Evolutionary conservation across 2,888 invertebrate genomes (phyloP), one percentile per base, ranked within the genome.

Genomic region (Mongoloraphidia duomilia): DNA sequence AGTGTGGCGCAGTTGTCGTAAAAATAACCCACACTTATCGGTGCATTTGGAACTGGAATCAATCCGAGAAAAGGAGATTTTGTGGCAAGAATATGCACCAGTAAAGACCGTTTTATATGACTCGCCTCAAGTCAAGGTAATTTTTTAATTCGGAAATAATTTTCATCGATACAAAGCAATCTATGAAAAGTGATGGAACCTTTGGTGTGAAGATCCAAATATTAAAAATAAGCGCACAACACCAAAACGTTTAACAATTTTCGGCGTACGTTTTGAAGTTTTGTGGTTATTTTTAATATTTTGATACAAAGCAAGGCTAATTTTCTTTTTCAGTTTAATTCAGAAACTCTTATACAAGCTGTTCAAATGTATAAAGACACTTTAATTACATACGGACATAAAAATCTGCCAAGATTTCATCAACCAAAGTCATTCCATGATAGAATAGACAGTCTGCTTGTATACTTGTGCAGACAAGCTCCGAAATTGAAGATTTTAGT

Each of bases 31-130:
- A 0, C 57, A 61, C 3, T 61, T 86, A n/a, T 70, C 66, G 52
- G 84, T 88, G 10, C 83, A 84, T 60, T 72, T 88, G 53, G 74
- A 80, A 54, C 63, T 83, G 3, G 78, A 81, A 60, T 79, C 79
- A 40, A 61, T 69, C 34, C 71, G 70, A 46, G 72, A 77, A 36
- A 74, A 73, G 41, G 74, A 77, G 53, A 63, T 83, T 33, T 67
- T 84, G 35, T 73, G 84, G 63, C 86, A 85, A 62, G 77, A 77
- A 2, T 70, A 71, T 46, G 84, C 85, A 0, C 84, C 84, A 0
- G 81, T 84, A 5, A 68, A 72, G 50, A 77, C 79, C 48, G 68
- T 86, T 35, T 63, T 81, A 4, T 82, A 80, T 60, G 71, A 77
- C 55, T 75, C 80, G 1, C 77, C 81, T 1, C 71, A 76, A 56